Evolutionary conservation across 1,140 invertebrate genomes (phyloP).

Genomic region (Sinonovacula constricta): DNA sequence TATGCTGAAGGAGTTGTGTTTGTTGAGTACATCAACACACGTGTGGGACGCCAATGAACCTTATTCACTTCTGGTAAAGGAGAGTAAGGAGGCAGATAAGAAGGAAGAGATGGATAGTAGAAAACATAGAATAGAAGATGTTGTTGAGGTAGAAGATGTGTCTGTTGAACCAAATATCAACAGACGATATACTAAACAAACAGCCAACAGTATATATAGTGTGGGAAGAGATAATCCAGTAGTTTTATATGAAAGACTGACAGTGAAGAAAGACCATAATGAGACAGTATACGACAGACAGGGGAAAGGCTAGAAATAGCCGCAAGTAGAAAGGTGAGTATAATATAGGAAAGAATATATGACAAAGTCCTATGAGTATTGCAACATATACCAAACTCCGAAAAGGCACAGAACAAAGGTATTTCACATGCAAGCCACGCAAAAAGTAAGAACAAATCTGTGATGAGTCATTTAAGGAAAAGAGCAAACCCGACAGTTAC

Average conservation of each 20-base stretch:
- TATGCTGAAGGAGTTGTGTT: neutral
- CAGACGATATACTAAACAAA: neutral
- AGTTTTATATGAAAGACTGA: neutral
- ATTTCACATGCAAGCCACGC: too few species aligned
- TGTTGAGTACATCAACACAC: neutral
- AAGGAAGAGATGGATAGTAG: neutral
- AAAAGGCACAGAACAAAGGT: too few species aligned
- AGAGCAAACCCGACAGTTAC: too few species aligned
- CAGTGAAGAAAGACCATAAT: neutral
- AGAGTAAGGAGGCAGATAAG: neutral
- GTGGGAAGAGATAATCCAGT: neutral
- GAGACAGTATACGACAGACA: neutral
- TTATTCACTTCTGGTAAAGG: too few species aligned
- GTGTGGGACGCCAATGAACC: slow-evolving; percentile 5
- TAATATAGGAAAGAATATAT: too few species aligned
- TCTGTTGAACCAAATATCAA: too few species aligned
- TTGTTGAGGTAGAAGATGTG: neutral
- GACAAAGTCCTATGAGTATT: too few species aligned
- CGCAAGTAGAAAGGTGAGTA: too few species aligned
- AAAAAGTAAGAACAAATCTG: too few species aligned
- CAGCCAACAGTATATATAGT: neutral
- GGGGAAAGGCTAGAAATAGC: neutral
- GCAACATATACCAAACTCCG: too few species aligned
- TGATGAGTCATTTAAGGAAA: too few species aligned
- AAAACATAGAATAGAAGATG: neutral